Evolutionary conservation across 2,797 vertebrate genomes (phyloP).

Genomic region (Leptodactylus fallax): DNA sequence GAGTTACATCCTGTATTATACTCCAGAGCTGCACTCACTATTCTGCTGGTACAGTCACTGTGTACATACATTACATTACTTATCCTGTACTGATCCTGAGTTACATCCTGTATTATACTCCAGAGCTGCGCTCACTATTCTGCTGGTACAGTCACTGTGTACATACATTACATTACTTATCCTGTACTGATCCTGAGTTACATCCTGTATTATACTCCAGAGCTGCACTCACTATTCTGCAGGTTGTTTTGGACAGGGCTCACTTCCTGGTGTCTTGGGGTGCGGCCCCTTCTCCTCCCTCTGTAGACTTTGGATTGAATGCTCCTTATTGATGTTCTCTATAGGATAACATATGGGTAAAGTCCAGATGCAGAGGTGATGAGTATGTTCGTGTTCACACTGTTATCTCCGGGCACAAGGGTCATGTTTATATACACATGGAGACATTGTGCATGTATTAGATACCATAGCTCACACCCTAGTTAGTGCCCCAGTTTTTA

Average conservation of each 20-base stretch:
- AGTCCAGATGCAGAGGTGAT: neutral
- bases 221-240: neutral
- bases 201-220: too few relatives aligned
- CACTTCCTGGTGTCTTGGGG: neutral
- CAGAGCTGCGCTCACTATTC: neutral
- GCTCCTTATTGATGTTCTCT: neutral
- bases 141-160: neutral
- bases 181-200: too few relatives aligned
- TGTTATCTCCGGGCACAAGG: neutral
- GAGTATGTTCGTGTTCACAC: neutral
- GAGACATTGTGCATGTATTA: neutral
- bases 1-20: neutral
- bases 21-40: neutral
- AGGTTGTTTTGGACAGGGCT: too few relatives aligned
- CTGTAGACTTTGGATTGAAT: slow-evolving; percentile 1
- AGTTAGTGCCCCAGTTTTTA: too few relatives aligned
- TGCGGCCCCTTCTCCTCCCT: neutral
- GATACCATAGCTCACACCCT: too few relatives aligned
- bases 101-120: neutral
- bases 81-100: too few relatives aligned
- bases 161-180: neutral
- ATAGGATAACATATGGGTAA: neutral
- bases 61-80: neutral
- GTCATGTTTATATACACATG: neutral
- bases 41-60: neutral